Conservation (phyloP, 2,113 vertebrate species). For the Crotophaga sulcirostris region DNA sequence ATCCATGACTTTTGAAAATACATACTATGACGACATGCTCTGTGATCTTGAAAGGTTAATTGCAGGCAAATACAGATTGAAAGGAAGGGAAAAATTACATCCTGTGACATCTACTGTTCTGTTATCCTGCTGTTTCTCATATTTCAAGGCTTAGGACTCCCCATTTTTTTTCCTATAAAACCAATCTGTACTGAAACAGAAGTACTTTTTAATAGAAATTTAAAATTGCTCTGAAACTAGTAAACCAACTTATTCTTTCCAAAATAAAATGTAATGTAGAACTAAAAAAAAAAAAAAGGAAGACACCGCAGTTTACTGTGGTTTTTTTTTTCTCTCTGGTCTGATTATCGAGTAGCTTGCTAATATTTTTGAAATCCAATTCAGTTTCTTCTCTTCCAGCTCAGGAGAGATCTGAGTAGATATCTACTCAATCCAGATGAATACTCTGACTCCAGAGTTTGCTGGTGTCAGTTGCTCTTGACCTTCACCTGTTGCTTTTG, state of each 20-base stretch:
- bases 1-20: not conserved
- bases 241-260: not conserved
- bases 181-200: not conserved
- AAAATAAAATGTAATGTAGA: not conserved
- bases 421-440: not conserved
- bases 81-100: not conserved
- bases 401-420: not conserved
- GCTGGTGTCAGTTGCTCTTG: not conserved
- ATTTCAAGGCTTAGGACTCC: not conserved
- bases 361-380: not conserved
- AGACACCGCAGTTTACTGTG: not conserved
- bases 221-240: not conserved
- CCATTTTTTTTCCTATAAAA: not conserved
- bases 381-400: not conserved
- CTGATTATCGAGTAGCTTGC: not conserved
- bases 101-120: not conserved
- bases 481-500: not conserved
- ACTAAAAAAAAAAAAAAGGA: not conserved
- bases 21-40: not conserved
- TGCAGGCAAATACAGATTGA: not conserved
- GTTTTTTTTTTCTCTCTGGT: not conserved
- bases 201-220: not conserved
- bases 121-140: not conserved
- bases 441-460: not conserved
- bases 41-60: not conserved